Conservation (phyloP, 2,888 invertebrate genomes). For the Steinernema hermaphroditum region DNA sequence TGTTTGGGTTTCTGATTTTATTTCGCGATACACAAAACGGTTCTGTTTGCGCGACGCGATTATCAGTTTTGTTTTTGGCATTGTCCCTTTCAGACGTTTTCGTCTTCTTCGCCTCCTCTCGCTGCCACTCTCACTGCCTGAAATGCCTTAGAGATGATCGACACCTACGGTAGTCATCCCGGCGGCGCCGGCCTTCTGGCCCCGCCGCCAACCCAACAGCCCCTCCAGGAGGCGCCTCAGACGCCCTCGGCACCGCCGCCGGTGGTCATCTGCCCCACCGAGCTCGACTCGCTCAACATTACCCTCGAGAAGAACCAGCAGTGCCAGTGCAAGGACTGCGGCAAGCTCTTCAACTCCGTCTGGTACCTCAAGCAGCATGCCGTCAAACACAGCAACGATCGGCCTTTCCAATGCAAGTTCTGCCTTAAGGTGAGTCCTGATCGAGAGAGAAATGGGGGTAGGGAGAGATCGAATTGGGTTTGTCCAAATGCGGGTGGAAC, state of each 20-base stretch:
- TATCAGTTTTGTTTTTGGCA: slow-evolving; percentile 12
- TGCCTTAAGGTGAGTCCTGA: slow-evolving; percentile 57
- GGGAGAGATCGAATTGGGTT: too few relatives aligned
- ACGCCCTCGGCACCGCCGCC: slow-evolving; percentile 61
- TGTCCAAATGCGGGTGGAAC: too few relatives aligned
- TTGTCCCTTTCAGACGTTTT: slow-evolving; percentile 32
- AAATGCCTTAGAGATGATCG: slow-evolving; percentile 23
- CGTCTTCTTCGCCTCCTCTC: slow-evolving; percentile 11
- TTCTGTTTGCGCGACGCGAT: slow-evolving; percentile 30
- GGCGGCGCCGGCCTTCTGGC: slow-evolving; percentile 1
- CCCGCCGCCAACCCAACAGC: not conserved
- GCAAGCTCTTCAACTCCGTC: slow-evolving; percentile 64
- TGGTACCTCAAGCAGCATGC: slow-evolving; percentile 66
- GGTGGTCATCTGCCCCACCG: slow-evolving; percentile 63
- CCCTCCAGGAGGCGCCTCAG: slow-evolving; percentile 28
- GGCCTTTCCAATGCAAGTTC: slow-evolving; percentile 66
- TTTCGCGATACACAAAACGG: slow-evolving; percentile 7
- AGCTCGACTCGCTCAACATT: slow-evolving; percentile 62
- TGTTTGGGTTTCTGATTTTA: slow-evolving; percentile 29
- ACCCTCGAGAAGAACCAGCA: slow-evolving; percentile 65
- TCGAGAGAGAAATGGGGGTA: too few relatives aligned
- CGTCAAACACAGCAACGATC: slow-evolving; percentile 65
- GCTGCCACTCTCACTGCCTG: slow-evolving; percentile 25
- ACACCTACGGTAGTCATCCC: slow-evolving; percentile 23
- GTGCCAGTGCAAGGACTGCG: slow-evolving; percentile 65